A percentile compares a stretch with the other conserved stretches of the same genome.
Evolutionary conservation across 92 coral and sea anemone genomes (phyloP).

Genomic region (Porites divaricata): DNA sequence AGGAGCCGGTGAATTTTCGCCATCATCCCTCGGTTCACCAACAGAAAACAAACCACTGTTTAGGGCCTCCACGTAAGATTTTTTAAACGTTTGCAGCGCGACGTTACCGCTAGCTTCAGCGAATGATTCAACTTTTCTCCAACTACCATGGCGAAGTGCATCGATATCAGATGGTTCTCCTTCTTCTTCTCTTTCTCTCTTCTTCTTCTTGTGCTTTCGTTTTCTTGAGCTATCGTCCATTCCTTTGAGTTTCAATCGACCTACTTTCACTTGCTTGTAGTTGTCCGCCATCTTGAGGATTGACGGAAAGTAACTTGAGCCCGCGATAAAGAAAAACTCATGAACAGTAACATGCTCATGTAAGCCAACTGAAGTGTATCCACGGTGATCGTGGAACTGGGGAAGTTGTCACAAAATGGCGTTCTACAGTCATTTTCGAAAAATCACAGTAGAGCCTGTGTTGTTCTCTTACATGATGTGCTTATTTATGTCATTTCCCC

Average conservation of each 20-base stretch:
- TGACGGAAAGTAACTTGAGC: neutral
- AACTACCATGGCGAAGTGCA: slow-evolving; percentile 88
- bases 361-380: too few relatives aligned
- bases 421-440: slow-evolving; percentile 3
- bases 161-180: slow-evolving; percentile 70
- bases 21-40: slow-evolving; percentile 84
- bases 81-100: slow-evolving; percentile 83
- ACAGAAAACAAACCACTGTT: slow-evolving; percentile 78
- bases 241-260: slow-evolving; percentile 90
- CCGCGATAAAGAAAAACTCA: neutral
- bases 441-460: slow-evolving; percentile 91
- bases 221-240: slow-evolving; percentile 71
- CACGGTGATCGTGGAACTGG: too few relatives aligned
- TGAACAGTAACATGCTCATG: too few relatives aligned
- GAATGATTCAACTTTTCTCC: slow-evolving; percentile 84
- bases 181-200: slow-evolving; percentile 79
- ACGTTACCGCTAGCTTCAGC: slow-evolving; percentile 71
- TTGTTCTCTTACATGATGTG: slow-evolving; percentile 86
- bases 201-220: slow-evolving; percentile 84
- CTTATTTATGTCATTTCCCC: slow-evolving; percentile 77
- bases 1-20: slow-evolving; percentile 96
- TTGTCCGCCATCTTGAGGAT: slow-evolving; percentile 40
- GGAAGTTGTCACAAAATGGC: slow-evolving; percentile 33
- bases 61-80: slow-evolving; percentile 82
- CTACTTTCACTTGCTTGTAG: slow-evolving; percentile 91